Evolutionary conservation across 2,113 vertebrate genomes (phyloP), one percentile per base, ranked within the genome.

Genomic region (Thinocorus orbignyianus): DNA sequence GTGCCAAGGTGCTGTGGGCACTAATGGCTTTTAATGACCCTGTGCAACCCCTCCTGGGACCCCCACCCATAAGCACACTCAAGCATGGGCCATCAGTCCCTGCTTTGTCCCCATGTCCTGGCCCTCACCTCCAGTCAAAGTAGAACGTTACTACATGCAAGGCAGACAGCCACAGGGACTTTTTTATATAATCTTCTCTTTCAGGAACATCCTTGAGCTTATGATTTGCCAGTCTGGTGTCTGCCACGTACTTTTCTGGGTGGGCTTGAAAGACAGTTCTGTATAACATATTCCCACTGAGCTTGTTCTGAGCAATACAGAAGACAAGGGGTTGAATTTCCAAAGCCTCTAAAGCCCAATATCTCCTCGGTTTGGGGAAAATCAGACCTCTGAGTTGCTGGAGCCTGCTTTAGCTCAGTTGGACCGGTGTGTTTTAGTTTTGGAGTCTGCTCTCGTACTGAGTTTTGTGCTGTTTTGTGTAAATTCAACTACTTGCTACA

Each of bases 231-330:
- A 88, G 57, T 61, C 64, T 42, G 46, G 13, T 57, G 74, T 48
- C 88, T 69, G 28, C 17, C 31, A 28, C 10, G 0, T 25, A 9
- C 22, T 81, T 35, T 30, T 42, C 69, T 16, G 48, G 15, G 48
- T 68, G 58, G 28, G 46, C 31, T 69, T 73, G 42, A 16, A 48
- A 24, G 39, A 68, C 10, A 52, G 41, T 19, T 73, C 35, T 26
- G 5, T 0, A 1, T 51, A 44, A n/a, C 0, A 1, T n/a, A 44
- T 13, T 60, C 35, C 24, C 28, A 9, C 17, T 0, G 1, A 6
- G 5, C 52, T 72, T 37, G 13, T 37, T 54, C 42, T 25, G 39
- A 81, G 42, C 1, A 3, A 64, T 13, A 25, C 8, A 33, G 42
- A 81, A 66, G 39, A 12, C 19, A 42, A 55, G 22, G 37, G 16